phyloP scores from a whole-genome alignment of 1,140 invertebrate genomes.

The Laodelphax striatellus region DNA sequence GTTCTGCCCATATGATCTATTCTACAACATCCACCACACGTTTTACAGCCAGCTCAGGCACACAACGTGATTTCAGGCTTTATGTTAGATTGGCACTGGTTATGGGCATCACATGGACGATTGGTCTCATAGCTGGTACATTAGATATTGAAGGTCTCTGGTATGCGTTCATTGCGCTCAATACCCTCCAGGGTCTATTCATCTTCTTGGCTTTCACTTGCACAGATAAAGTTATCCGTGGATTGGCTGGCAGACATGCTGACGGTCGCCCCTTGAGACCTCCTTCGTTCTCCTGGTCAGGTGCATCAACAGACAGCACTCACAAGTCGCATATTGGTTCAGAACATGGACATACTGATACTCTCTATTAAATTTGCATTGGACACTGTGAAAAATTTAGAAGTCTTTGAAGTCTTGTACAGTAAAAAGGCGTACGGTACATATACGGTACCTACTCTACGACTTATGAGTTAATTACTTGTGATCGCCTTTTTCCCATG shows the following conservation, averaged over 20 bases:
- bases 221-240: constrained; percentile 30
- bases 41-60: constrained; percentile 29
- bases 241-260: constrained; percentile 16
- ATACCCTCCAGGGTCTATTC: constrained; percentile 45
- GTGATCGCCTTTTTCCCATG: too few relatives aligned
- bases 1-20: constrained; percentile 39
- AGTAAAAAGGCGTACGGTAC: too few relatives aligned
- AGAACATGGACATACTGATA: constrained; percentile 13
- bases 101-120: constrained; percentile 42
- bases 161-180: constrained; percentile 42
- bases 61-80: constrained; percentile 34
- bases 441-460: too few relatives aligned
- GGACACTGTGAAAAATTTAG: background rate
- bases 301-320: constrained; percentile 14
- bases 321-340: constrained; percentile 18
- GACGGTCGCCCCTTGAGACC: constrained; percentile 18
- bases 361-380: constrained; percentile 14
- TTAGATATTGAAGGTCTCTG: constrained; percentile 33
- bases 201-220: constrained; percentile 46
- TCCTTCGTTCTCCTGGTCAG: constrained; percentile 25
- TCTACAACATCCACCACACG: constrained; percentile 29
- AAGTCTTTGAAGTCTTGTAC: background rate
- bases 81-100: constrained; percentile 42
- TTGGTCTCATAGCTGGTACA: constrained; percentile 37
- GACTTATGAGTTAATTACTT: too few relatives aligned